Evolutionary conservation across 2,113 vertebrate species (phyloP).

Genomic region (Prunella himalayana): DNA sequence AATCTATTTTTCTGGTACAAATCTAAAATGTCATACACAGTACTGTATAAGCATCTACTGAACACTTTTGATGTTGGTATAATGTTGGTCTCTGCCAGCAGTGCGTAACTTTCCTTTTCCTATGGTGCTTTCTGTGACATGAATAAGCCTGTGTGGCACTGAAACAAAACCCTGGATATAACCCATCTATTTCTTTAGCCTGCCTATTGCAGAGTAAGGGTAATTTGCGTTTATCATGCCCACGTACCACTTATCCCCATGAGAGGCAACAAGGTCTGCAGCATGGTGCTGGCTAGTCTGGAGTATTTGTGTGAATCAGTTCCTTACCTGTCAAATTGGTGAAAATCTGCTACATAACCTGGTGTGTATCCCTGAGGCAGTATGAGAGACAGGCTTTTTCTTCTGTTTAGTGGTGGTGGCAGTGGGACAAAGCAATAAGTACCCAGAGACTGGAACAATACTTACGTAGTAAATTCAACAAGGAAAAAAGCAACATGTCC

Average conservation of each 20-base stretch:
- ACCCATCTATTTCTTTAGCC: background rate
- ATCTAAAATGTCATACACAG: background rate
- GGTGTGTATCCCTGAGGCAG: background rate
- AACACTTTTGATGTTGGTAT: background rate
- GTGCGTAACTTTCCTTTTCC: background rate
- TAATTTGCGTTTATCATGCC: background rate
- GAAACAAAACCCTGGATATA: background rate
- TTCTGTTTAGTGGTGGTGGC: background rate
- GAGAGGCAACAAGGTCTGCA: background rate
- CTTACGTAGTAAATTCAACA: background rate
- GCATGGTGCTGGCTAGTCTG: background rate
- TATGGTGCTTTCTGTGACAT: background rate
- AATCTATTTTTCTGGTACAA: background rate
- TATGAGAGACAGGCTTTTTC: background rate
- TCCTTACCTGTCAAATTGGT: background rate
- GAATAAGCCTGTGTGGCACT: background rate
- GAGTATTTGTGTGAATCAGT: background rate
- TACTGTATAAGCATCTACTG: background rate
- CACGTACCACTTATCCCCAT: background rate
- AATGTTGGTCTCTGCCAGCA: background rate
- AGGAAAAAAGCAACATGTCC: background rate
- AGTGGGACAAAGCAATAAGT: background rate
- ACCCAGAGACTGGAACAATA: background rate
- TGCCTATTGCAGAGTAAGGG: background rate
- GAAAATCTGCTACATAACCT: background rate